Percentiles rank a stretch among this genome's conserved stretches.
Evolutionary conservation across 2,113 vertebrate genomes (phyloP).

Genomic region (Pseudorectes ferrugineus): DNA sequence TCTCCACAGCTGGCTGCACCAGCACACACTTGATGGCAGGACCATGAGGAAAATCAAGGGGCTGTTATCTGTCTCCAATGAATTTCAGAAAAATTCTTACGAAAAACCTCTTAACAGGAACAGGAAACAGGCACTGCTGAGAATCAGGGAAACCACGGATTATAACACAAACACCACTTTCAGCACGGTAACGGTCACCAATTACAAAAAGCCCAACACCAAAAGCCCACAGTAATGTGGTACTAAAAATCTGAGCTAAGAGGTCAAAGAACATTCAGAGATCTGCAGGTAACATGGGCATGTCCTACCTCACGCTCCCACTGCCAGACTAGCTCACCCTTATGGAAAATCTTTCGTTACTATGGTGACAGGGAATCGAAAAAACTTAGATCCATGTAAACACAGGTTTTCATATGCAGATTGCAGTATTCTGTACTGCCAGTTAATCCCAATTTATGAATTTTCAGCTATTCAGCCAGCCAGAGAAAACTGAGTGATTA

Average conservation of each 20-base stretch:
- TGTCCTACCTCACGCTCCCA: background rate
- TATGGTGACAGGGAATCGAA: background rate
- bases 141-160: accelerated
- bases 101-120: background rate
- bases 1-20: background rate
- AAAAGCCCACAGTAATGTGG: background rate
- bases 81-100: background rate
- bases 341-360: background rate
- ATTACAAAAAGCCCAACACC: background rate
- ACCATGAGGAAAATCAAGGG: accelerated
- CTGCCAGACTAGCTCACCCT: background rate
- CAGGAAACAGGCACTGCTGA: background rate
- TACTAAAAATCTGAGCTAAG: background rate
- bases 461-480: background rate
- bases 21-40: background rate
- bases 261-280: background rate
- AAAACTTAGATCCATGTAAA: background rate
- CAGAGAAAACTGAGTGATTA: background rate
- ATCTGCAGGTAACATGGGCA: background rate
- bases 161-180: background rate
- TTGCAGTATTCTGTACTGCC: background rate
- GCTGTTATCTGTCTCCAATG: background rate
- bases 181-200: accelerated
- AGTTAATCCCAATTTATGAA: background rate
- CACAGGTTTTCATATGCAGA: background rate